A percentile compares a stretch with the other conserved stretches of the same genome.
Conservation (phyloP, 1,140 invertebrate species). For the Neodiprion lecontei region DNA sequence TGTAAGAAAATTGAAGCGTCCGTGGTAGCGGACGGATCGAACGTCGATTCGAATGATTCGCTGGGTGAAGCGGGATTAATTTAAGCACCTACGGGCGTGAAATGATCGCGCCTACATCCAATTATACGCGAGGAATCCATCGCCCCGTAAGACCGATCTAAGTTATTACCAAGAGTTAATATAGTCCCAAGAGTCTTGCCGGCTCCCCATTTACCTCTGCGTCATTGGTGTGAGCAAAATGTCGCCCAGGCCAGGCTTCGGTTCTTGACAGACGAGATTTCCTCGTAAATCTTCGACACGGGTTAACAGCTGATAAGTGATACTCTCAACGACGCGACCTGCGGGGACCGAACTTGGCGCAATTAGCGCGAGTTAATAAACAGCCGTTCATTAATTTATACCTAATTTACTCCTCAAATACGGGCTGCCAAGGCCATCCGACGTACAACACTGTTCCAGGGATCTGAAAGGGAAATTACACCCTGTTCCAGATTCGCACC, state of each 20-base stretch:
- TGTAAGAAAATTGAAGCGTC: too few species aligned
- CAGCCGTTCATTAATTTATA: not conserved
- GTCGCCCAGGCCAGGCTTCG: not conserved
- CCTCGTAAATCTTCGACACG: not conserved
- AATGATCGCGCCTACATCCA: not conserved
- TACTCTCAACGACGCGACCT: not conserved
- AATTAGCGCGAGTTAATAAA: not conserved
- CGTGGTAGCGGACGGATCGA: not conserved
- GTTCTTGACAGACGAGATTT: slow-evolving; percentile 1
- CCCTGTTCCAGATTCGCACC: too few species aligned
- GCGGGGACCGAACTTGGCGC: not conserved
- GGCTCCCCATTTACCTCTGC: too few species aligned
- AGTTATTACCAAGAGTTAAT: slow-evolving; percentile 3
- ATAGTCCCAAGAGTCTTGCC: not conserved
- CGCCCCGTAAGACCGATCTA: not conserved
- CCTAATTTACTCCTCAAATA: slow-evolving; percentile 5
- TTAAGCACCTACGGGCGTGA: not conserved
- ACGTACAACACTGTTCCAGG: too few species aligned
- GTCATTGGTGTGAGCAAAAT: too few species aligned
- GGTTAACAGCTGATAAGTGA: not conserved
- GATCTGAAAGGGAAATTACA: too few species aligned
- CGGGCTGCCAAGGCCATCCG: not conserved
- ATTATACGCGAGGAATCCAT: not conserved
- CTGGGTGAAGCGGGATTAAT: not conserved
- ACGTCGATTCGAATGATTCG: not conserved